Base-by-base conservation (phyloP, 2,113 vertebrate species). In the Phalacrocorax pelagicus region DNA sequence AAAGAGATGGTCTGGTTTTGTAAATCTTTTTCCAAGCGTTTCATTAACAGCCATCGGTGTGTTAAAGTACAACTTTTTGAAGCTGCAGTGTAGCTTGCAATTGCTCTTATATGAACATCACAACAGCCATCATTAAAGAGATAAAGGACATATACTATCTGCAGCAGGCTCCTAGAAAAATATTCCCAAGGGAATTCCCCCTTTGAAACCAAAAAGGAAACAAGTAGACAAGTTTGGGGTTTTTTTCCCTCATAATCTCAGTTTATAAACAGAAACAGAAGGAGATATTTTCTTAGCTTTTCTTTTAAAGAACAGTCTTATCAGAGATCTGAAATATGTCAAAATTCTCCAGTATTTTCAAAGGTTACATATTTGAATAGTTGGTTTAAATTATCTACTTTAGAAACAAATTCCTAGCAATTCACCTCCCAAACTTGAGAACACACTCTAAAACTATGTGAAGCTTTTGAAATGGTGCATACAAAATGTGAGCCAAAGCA, bases 21-120 rank as follows among this genome's bases (percentile, higher is more conserved):
- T 97, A 92, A 97, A 96, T 97, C 86, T 96, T 98, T 97, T 69
- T 92, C 95, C 54, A 92, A 92, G 69, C 51, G 66, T 84, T 88
- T 92, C 88, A 93, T 94, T 97, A 96, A 96, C 86, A 83, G 92
- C 79, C 82, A 42, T 57, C 22, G 71, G 32, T 78, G 63, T 84
- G 97, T 97, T 98, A 98, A 97, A 97, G 54, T 77, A 93, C 91
- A 97, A 96, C 95, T 88, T 83, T 47, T 27, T 63, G 86, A 87
- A 93, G 88, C 69, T 74, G 47, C 29, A 32, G n/a, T 14, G 42
- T 30, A 70, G 83, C 67, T 92, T 74, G 83, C 78, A 84, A 66
- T 71, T 86, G 74, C 29, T 94, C 42, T 81, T 78, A 71, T 73
- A 15, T 9, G 38, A 94, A 51, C 51, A 81, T 16, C 85, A 87